Percentiles rank a stretch among this genome's conserved stretches.
These are phyloP conservation scores for Harpagifer antarcticus DNA, from an alignment of 2,797 vertebrate genomes.

Conservation along the genomic window DNA sequence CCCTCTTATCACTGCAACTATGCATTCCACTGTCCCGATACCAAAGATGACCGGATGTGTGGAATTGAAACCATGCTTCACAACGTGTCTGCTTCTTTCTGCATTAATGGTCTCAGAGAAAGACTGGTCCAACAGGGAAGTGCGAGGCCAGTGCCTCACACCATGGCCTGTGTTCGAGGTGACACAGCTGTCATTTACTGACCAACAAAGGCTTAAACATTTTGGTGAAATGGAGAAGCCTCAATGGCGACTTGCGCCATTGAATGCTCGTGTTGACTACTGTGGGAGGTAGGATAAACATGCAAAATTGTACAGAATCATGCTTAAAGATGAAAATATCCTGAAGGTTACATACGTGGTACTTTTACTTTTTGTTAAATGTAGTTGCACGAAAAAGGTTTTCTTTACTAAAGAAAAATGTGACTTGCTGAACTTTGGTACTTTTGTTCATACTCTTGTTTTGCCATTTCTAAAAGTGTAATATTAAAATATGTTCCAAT, in stretches of 20 bases:
- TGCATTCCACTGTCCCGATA: slow-evolving; percentile 93
- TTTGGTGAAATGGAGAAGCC: slow-evolving; percentile 52
- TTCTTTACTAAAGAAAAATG: slow-evolving; percentile 86
- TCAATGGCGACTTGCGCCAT: slow-evolving; percentile 54
- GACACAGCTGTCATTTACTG: slow-evolving; percentile 48
- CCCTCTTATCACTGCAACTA: slow-evolving; percentile 88
- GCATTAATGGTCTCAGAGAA: slow-evolving; percentile 71
- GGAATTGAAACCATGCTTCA: slow-evolving; percentile 80
- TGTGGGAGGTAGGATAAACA: slow-evolving; percentile 80
- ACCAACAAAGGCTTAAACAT: slow-evolving; percentile 36
- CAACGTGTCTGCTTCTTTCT: slow-evolving; percentile 72
- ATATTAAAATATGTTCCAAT: slow-evolving; percentile 82
- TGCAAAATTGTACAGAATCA: slow-evolving; percentile 87
- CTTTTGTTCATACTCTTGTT: slow-evolving; percentile 79
- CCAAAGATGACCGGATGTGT: slow-evolving; percentile 92
- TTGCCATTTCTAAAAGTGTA: slow-evolving; percentile 79
- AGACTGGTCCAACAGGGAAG: slow-evolving; percentile 71
- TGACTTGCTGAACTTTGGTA: slow-evolving; percentile 86
- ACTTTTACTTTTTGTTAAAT: slow-evolving; percentile 83
- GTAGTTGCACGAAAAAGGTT: slow-evolving; percentile 88
- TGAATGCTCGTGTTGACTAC: slow-evolving; percentile 82
- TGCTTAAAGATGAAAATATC: slow-evolving; percentile 87
- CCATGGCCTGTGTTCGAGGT: slow-evolving; percentile 50
- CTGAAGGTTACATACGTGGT: slow-evolving; percentile 87
- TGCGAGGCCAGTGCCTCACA: slow-evolving; percentile 72